Conservation (phyloP, 2,113 vertebrate species). For the Gobius niger region DNA sequence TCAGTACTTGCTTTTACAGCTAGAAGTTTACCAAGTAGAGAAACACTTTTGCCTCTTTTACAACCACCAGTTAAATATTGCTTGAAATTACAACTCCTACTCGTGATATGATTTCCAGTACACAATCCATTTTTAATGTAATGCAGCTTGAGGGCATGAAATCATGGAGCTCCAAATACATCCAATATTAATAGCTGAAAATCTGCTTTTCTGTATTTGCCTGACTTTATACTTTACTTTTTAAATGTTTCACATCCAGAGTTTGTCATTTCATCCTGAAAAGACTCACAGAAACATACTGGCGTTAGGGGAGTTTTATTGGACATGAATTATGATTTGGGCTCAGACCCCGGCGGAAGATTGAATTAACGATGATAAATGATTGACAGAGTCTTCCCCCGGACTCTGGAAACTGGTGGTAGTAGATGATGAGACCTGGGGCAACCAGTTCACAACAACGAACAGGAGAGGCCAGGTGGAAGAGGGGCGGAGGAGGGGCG, state of each 20-base stretch:
- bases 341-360: no score
- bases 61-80: background rate
- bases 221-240: background rate
- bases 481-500: no score
- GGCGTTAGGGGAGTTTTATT: no score
- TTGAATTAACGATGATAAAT: no score
- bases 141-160: background rate
- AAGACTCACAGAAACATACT: no score
- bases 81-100: background rate
- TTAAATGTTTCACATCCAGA: background rate
- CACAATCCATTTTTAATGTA: constrained; percentile 2
- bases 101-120: background rate
- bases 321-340: no score
- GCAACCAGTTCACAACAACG: no score
- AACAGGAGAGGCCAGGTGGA: no score
- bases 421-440: no score
- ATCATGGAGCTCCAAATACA: background rate
- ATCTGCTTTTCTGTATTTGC: background rate
- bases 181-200: background rate
- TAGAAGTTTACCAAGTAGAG: background rate
- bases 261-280: no score
- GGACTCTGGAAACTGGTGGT: no score
- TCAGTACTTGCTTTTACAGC: background rate
- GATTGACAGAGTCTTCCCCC: no score
- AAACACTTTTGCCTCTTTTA: background rate